Conservation (phyloP, 2,797 vertebrate species). For the Amniataba percoides region DNA sequence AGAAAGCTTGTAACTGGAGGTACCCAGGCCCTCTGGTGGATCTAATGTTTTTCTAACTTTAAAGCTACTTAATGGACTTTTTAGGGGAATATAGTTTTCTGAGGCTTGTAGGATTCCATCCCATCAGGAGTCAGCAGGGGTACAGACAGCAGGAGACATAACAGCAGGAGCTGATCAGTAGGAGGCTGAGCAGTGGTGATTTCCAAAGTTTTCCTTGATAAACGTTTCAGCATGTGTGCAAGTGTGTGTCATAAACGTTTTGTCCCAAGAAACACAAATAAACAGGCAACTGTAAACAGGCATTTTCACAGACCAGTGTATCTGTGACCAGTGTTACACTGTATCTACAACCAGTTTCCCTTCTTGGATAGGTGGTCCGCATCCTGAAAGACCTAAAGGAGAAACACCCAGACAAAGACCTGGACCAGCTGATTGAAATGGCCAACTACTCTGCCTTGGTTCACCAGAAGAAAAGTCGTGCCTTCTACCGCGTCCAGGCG, state of each 20-base stretch:
- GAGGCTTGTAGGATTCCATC: conserved; percentile 5
- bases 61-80: conserved; percentile 11
- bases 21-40: background rate
- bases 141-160: conserved; percentile 2
- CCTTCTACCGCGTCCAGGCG: conserved; percentile 96
- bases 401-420: conserved; percentile 94
- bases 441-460: conserved; percentile 93
- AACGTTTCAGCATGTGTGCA: background rate
- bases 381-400: conserved; percentile 95
- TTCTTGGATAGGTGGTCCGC: conserved; percentile 85
- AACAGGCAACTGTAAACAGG: background rate
- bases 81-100: conserved; percentile 8
- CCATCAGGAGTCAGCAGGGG: conserved; percentile 17
- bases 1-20: background rate
- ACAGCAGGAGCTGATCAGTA: conserved; percentile 4
- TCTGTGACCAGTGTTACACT: background rate
- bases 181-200: background rate
- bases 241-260: background rate
- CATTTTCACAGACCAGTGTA: background rate
- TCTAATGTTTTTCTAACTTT: conserved; percentile 7
- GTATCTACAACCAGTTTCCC: background rate
- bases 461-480: conserved; percentile 95
- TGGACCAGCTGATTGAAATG: conserved; percentile 95
- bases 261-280: background rate
- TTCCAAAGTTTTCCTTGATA: background rate